Evolutionary conservation across 2,888 invertebrate species (phyloP), one percentile per base, ranked within the genome.

Genomic region (Clistopyga incitator): DNA sequence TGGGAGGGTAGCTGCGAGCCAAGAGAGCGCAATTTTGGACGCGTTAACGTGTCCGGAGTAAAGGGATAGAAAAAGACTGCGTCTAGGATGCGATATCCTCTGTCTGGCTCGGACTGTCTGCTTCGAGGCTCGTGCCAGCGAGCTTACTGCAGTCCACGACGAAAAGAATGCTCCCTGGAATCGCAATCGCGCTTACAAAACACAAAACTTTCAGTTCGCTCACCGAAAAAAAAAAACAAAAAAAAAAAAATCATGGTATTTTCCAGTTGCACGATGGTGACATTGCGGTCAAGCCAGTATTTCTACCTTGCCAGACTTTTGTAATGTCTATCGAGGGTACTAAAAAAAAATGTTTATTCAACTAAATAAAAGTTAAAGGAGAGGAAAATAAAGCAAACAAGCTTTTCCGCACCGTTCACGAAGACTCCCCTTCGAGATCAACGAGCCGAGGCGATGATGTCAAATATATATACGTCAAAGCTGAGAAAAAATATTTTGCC

Each of bases 131-230:
- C 56, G 25, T 72, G 64, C 65, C 71, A 20, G 59, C 42, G 50
- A 67, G 67, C 38, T 50, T 20, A 47, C 61, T 68, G 78, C 52
- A 52, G 47, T 34, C 29, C 67, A 61, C 23, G 68, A 59, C 50
- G 42, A 79, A 59, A 78, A 59, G 78, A 85, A 87, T 82, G 86
- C 82, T 81, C 70, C 81, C 82, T 82, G 82, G 88, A 88, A 91
- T 90, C 88, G 88, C 88, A 88, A 88, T 89, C 87, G 83, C 84
- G 86, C 87, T 89, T 86, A 88, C 86, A 34, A 50, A 74, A 42
- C 50, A n/a, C 47, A 25, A 68, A 52, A 45, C 67, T n/a, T 67
- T 45, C 25, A 10, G 47, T 25, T 67, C 67, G 23, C 25, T 25
- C 10, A 23, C 45, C 45, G 11, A 67, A 45, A 65, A 67, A 38